These are phyloP conservation scores for Rhombomys opimus DNA, from an alignment of 2,113 vertebrate genomes.

Conservation along the genomic window DNA sequence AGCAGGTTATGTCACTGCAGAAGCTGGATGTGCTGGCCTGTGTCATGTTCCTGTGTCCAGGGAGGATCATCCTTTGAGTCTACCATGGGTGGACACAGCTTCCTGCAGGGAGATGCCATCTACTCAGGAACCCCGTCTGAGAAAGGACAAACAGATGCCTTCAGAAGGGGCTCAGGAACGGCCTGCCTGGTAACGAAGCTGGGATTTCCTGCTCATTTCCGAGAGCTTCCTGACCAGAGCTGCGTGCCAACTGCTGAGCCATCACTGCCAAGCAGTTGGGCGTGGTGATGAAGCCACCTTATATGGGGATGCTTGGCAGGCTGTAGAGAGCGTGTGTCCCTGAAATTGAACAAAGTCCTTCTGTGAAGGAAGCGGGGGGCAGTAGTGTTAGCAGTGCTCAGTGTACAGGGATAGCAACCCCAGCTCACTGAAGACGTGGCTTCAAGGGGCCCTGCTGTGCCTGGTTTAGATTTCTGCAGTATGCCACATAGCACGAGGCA, in stretches of 20 bases:
- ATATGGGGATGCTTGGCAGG: neutral
- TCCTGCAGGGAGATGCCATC: neutral
- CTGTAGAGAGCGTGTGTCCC: neutral
- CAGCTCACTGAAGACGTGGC: neutral
- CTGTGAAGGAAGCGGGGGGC: neutral
- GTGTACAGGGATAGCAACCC: neutral
- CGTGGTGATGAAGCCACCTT: no score
- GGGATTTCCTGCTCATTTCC: neutral
- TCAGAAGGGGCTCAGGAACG: neutral
- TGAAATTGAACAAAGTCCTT: neutral
- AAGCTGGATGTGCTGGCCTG: neutral
- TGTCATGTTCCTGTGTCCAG: constrained; percentile 6
- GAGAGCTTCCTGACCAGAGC: neutral
- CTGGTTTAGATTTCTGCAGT: neutral
- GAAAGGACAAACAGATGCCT: neutral
- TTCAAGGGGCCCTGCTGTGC: neutral
- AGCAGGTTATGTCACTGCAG: neutral
- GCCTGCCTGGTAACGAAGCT: neutral
- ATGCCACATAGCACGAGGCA: neutral
- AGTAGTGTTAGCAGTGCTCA: neutral
- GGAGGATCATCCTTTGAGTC: neutral
- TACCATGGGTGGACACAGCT: neutral
- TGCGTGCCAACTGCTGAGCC: neutral
- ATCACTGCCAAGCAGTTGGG: neutral
- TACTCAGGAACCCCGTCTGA: constrained; percentile 48